Percentiles rank a stretch among this genome's conserved stretches.
Evolutionary conservation across 92 coral and sea anemone genomes (phyloP).

Genomic region (Palythoa heliodiscus): DNA sequence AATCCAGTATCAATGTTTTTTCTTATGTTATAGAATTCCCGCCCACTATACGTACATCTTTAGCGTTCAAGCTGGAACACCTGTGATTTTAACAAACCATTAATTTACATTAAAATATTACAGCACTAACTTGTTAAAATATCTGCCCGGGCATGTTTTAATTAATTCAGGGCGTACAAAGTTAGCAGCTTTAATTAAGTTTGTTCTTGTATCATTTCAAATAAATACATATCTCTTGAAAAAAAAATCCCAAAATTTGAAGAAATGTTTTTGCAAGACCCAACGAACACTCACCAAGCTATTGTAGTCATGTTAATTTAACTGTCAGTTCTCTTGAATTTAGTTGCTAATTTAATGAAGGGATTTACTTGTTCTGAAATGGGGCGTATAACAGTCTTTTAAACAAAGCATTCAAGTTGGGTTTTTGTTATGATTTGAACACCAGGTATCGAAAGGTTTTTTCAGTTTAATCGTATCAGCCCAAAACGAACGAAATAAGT

Average conservation of each 20-base stretch:
- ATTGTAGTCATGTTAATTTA: slow-evolving; percentile 12
- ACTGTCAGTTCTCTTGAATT: slow-evolving; percentile 10
- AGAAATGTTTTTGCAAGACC: neutral
- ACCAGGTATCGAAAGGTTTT: neutral
- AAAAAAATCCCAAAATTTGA: neutral
- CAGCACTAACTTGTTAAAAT: slow-evolving; percentile 21
- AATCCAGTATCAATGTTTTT: too few relatives aligned
- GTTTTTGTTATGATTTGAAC: slow-evolving; percentile 3
- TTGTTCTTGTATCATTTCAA: neutral
- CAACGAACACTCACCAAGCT: neutral
- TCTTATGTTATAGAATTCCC: too few relatives aligned
- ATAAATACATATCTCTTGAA: neutral
- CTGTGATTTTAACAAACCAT: slow-evolving; percentile 31
- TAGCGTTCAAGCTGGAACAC: slow-evolving; percentile 19
- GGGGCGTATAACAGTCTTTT: slow-evolving; percentile 29
- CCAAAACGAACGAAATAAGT: neutral
- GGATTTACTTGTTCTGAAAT: slow-evolving; percentile 26
- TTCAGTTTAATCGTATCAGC: neutral
- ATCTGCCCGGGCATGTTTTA: slow-evolving; percentile 34
- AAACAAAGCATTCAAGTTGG: neutral
- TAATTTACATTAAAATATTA: slow-evolving; percentile 27
- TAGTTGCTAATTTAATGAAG: slow-evolving; percentile 36
- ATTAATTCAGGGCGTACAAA: neutral
- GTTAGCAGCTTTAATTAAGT: neutral
- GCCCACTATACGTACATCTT: neutral